A percentile compares a stretch with the other conserved stretches of the same genome.
Evolutionary conservation across 2,113 vertebrate species (phyloP).

Genomic region (Erinaceus europaeus): DNA sequence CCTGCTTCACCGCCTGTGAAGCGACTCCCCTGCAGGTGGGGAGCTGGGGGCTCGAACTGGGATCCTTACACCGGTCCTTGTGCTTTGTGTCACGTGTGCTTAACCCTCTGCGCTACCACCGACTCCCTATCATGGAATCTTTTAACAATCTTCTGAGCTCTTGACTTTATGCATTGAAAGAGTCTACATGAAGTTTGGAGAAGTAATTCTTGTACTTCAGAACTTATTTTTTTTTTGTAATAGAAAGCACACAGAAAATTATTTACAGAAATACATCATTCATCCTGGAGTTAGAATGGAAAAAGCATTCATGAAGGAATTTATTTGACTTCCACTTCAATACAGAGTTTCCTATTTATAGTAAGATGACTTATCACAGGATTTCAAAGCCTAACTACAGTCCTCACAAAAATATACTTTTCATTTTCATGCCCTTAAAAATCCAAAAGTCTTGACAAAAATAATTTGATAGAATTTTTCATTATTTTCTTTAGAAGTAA

Average conservation of each 20-base stretch:
- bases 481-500: constrained; percentile 66
- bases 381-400: constrained; percentile 7
- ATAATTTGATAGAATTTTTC: neutral
- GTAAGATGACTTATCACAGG: neutral
- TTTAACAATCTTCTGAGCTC: neutral
- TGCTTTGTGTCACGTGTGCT: no score
- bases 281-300: constrained; percentile 4
- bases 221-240: constrained; percentile 43
- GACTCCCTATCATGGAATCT: neutral
- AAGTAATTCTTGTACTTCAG: constrained; percentile 18
- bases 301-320: constrained; percentile 40
- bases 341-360: constrained; percentile 1
- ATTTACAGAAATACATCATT: constrained; percentile 31
- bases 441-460: neutral
- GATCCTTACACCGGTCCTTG: no score
- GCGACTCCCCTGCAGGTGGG: no score
- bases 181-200: neutral
- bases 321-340: constrained; percentile 45
- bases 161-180: constrained; percentile 33
- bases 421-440: constrained; percentile 22
- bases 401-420: constrained; percentile 8
- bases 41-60: no score
- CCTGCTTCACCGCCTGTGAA: neutral
- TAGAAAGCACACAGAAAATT: constrained; percentile 41
- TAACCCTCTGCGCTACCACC: no score